Evolutionary conservation across 2,113 vertebrate species (phyloP).

Genomic region (Furnarius figulus): DNA sequence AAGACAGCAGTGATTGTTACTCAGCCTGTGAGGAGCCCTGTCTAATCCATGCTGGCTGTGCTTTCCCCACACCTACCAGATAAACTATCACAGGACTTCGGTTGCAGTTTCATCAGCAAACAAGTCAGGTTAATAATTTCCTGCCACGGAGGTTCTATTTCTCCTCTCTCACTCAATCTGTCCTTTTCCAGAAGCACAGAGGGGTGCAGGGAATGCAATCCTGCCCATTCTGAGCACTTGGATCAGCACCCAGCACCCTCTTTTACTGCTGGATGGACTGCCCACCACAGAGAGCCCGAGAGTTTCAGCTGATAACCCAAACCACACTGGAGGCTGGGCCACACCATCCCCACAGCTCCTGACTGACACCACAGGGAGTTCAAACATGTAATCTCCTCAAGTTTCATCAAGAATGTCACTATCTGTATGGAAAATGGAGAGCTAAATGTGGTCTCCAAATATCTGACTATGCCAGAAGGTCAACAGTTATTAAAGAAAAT

Average conservation of each 20-base stretch:
- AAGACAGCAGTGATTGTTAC: not conserved
- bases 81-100: not conserved
- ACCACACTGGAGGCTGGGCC: not conserved
- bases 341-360: not conserved
- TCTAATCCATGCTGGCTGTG: not conserved
- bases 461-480: not conserved
- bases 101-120: not conserved
- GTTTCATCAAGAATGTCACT: not conserved
- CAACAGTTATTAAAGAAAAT: not conserved
- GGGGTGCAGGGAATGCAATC: accelerated
- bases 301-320: not conserved
- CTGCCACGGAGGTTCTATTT: not conserved
- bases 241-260: not conserved
- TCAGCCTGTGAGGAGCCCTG: not conserved
- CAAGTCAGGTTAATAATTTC: not conserved
- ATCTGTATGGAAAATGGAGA: not conserved
- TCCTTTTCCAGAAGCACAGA: not conserved
- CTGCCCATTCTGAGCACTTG: not conserved
- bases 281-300: not conserved
- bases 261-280: not conserved
- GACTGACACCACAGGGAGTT: not conserved
- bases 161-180: not conserved
- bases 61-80: not conserved
- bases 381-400: not conserved
- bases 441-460: not conserved